phyloP scores from a whole-genome alignment of 2,888 invertebrate species.

The Drosophila ustulata region DNA sequence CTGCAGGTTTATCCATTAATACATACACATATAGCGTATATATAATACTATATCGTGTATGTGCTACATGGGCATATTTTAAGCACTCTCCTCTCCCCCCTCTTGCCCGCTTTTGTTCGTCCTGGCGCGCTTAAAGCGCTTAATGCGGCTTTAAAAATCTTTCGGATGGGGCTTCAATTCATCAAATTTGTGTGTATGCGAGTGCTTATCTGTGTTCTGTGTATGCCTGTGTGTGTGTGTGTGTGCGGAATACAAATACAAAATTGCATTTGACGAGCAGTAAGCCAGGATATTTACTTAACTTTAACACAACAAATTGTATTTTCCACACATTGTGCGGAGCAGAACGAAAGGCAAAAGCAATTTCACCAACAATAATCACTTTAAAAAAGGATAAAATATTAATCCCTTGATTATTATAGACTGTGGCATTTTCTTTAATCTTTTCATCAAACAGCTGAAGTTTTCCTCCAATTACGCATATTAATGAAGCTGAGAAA shows the following conservation, averaged over 20 bases:
- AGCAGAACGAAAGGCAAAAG: background rate
- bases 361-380: background rate
- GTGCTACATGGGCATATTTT: conserved; percentile 72
- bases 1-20: conserved; percentile 44
- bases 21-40: conserved; percentile 4
- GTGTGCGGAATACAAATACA: conserved; percentile 7
- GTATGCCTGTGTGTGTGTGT: background rate
- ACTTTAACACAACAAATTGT: conserved; percentile 14
- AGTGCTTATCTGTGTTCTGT: conserved; percentile 1
- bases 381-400: conserved; percentile 2
- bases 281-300: conserved; percentile 22
- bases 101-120: background rate
- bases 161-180: conserved; percentile 51
- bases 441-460: background rate
- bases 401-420: background rate
- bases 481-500: background rate
- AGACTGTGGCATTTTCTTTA: background rate
- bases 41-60: conserved; percentile 17
- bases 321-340: background rate
- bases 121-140: conserved; percentile 67
- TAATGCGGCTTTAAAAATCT: conserved; percentile 76
- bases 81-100: conserved; percentile 45
- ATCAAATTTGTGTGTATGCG: conserved; percentile 36
- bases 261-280: conserved; percentile 24
- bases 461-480: background rate